Evolutionary conservation across 2,113 vertebrate genomes (phyloP).

Genomic region (Ptilorrhoa leucosticta): DNA sequence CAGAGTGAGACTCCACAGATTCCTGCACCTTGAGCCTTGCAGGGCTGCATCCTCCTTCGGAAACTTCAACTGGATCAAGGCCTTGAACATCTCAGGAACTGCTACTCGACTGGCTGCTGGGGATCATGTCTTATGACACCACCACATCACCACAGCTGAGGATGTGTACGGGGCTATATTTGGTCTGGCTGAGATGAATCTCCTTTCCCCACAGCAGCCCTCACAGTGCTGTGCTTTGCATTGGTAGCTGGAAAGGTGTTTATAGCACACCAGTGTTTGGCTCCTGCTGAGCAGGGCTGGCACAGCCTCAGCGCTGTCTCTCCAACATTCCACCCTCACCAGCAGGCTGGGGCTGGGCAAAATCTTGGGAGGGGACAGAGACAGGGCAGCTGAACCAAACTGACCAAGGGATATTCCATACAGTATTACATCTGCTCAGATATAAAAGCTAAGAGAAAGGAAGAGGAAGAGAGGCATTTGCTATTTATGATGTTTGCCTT

Average conservation of each 20-base stretch:
- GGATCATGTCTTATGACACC: not conserved
- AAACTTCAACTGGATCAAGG: not conserved
- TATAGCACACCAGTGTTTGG: not conserved
- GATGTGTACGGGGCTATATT: not conserved
- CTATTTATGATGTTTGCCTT: not conserved
- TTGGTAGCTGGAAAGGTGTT: not conserved
- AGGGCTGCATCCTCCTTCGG: not conserved
- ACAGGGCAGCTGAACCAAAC: not conserved
- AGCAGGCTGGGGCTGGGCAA: not conserved
- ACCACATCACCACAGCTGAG: not conserved
- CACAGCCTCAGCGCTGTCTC: not conserved
- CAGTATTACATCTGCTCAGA: not conserved
- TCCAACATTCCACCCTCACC: not conserved
- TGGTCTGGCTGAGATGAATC: no score
- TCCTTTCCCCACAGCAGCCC: not conserved
- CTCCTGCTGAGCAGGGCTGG: not conserved
- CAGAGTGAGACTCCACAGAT: not conserved
- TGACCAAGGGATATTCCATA: not conserved
- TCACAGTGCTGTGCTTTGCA: fast-evolving
- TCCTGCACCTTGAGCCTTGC: not conserved
- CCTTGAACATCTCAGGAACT: not conserved
- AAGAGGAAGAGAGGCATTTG: not conserved
- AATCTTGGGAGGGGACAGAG: not conserved
- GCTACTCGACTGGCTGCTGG: not conserved
- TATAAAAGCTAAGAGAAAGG: not conserved